Evolutionary conservation across 2,113 vertebrate species (phyloP), one percentile per base, ranked within the genome.

Genomic region (Sinocyclocheilus maitianheensis): DNA sequence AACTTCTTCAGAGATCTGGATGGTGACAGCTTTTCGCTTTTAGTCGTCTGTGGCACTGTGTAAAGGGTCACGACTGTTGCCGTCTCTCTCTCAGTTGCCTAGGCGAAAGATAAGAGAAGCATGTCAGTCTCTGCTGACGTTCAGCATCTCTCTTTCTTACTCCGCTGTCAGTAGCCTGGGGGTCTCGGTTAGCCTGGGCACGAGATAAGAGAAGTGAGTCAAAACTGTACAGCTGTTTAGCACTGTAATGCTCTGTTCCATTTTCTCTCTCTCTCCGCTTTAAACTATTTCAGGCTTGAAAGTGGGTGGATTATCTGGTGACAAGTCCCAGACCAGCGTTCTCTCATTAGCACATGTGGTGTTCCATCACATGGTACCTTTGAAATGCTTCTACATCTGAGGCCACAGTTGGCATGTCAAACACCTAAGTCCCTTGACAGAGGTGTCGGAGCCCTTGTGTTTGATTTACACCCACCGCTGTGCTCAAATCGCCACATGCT

Each of bases 21-120:
- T 24, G 84, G 37, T 77, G 60, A 67, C 37, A 1, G 9, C n/a
- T 16, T 60, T 69, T 24, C 55, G 40, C 12, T 40, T 10, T 11
- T 18, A 53, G 58, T 40, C 20, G 12, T 79, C 20, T 79, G 77
- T 58, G 60, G 8, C 55, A 5, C 46, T 79, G 58, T 43, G 55
- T 51, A 48, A 16, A 84, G 71, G 71, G 82, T 86, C 72, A 62
- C 13, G 62, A 84, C 72, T 53, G 18, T 22, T 69, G 30, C 37
- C 13, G 83, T 85, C n/a, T 67, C 26, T 81, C 37, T 37, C 71
- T 76, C 4, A n/a, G 67, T 75, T 62, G 48, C 34, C 81, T 81
- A 81, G 87, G 81, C 76, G 43, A 86, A 65, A 71, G 87, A 89
- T 86, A 86, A 86, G 85, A 89, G 77, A 78, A 89, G 86, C 83